Base-by-base conservation (phyloP, 1,140 invertebrate genomes). In the Doryteuthis pealeii region DNA sequence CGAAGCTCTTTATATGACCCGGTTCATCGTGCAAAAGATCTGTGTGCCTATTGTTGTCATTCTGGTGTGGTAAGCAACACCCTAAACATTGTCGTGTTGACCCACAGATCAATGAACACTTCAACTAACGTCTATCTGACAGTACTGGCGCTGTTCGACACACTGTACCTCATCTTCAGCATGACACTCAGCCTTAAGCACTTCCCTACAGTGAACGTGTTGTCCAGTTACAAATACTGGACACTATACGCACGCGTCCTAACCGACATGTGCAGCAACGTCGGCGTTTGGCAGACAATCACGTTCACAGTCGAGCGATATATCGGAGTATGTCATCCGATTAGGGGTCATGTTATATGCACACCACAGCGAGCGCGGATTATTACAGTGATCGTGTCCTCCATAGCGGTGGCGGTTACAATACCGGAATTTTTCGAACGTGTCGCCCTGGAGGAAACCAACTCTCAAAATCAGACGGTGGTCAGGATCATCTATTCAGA, bases 281-380 rank as follows among this genome's bases (percentile, higher is more conserved):
- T 91, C 10, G 74, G 91, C 35, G 91, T 92, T 70, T 93, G 92
- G 92, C 86, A 93, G 73, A 93, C 92, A 54, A 92, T 93, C 10
- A 91, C 92, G 35, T 93, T 93, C 83, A 93, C 92, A n/a, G 89
- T 93, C 71, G 92, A 93, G 86, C 87, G 92, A 62, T 93, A 93
- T 88, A 92, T 93, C 75, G 92, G 91, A 62, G 92, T 94, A 26
- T 92, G 92, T 77, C 91, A 93, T 88, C 93, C 93, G 30, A 91
- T 93, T 78, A 90, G 90, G 74, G 91, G 93, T 40, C 91, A 91
- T 85, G 89, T 91, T 49, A 87, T 91, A 71, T 92, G 92, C 82
- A 92, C 92, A 3, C 90, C 92, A 78, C 83, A 88, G n/a, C 77
- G 89, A 14, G 89, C 89, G 18, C 84, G 86, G 54, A 82, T 83